Conservation (phyloP, 2,888 invertebrate genomes). For the Pachliopta kotzebuea region DNA sequence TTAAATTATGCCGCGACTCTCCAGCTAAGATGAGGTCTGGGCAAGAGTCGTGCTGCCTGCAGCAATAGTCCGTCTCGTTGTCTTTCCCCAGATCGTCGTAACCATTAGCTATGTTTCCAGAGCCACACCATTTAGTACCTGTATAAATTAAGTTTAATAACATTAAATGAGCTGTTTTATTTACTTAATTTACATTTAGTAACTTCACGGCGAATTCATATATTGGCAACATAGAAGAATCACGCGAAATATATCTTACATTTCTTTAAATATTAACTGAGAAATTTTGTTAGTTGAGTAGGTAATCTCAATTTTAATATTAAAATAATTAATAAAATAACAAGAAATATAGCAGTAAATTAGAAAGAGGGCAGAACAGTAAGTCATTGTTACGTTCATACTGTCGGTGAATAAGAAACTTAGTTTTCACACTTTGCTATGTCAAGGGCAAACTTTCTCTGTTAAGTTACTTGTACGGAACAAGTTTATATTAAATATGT, state of each 20-base stretch:
- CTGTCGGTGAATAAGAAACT: background rate
- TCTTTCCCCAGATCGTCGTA: slow-evolving; percentile 84
- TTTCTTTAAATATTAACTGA: background rate
- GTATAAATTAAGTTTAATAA: slow-evolving; percentile 28
- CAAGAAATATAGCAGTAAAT: background rate
- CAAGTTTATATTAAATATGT: background rate
- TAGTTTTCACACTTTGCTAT: background rate
- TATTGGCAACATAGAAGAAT: too few species aligned
- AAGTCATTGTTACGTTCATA: background rate
- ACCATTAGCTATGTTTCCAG: slow-evolving; percentile 82
- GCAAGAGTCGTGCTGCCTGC: slow-evolving; percentile 87
- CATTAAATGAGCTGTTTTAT: too few species aligned
- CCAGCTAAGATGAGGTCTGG: slow-evolving; percentile 80
- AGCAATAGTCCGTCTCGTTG: slow-evolving; percentile 84
- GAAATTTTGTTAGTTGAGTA: background rate
- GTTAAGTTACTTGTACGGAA: background rate
- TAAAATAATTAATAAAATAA: too few species aligned
- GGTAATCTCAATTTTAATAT: background rate
- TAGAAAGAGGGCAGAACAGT: background rate
- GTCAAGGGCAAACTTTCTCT: slow-evolving; percentile 1
- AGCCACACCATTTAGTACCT: slow-evolving; percentile 92
- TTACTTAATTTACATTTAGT: too few species aligned
- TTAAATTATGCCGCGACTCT: slow-evolving; percentile 78
- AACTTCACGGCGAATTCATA: too few species aligned
- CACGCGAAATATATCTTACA: too few species aligned